Evolutionary conservation across 2,888 invertebrate species (phyloP), one percentile per base, ranked within the genome.

Genomic region (Epinotia ramella): DNA sequence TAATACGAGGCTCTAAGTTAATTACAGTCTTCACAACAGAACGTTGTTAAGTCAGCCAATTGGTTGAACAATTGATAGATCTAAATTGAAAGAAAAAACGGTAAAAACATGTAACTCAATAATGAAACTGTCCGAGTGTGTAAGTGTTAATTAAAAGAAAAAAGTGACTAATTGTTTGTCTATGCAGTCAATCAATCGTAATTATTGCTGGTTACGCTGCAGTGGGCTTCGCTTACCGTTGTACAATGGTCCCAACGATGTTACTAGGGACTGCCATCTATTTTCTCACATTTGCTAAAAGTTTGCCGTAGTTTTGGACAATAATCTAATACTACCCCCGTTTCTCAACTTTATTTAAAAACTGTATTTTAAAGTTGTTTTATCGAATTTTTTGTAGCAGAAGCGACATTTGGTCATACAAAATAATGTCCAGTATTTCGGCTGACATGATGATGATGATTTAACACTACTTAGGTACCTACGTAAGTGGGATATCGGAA

Each of bases 161-260:
- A 69, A 46, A 62, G 44, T 3, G 68, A 46, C 20, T 69, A 69
- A 69, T 69, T 60, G 69, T 69, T 59, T 63, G 44, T 69, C 59
- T 60, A 69, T 69, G 12, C 68, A 69, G 46, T 69, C 69, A 69
- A 60, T 69, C 59, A n/a, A n/a, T 28, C n/a, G 69, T 60, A 69
- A 69, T 69, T 46, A 69, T 69, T 69, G 59, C 59, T 46, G 24
- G 69, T 69, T 46, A 2, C 69, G 69, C 59, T 60, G 18, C 40
- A n/a, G n/a, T 20, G 24, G 13, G 69, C 60, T 33, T 6, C 7
- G 24, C n/a, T 24, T 24, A 7, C 28, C 33, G 9, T 33, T n/a
- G n/a, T n/a, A 6, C 6, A n/a, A n/a, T 2, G n/a, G n/a, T 16
- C 49, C 16, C 13, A 16, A n/a, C 16, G n/a, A 53, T 53, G 53